Evolutionary conservation across 2,113 vertebrate genomes (phyloP), one percentile per base, ranked within the genome.

Genomic region (Thunnus maccoyii): DNA sequence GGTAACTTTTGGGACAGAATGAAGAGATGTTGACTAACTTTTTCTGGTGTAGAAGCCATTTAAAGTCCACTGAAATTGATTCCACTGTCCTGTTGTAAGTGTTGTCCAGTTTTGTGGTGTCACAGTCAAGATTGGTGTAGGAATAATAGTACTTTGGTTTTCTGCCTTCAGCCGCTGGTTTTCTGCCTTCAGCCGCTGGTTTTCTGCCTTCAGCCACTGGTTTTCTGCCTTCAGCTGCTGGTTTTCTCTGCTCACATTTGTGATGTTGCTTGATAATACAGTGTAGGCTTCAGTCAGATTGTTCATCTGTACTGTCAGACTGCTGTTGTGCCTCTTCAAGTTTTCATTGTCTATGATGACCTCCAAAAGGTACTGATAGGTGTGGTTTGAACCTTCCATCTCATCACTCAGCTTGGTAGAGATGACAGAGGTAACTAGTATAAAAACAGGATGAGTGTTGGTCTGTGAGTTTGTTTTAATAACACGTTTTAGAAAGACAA

Each of bases 351-450:
- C 15, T 6, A 16, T 25, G n/a, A 4, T 7, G 18, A 20, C 17
- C 1, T 2, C 8, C 7, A 6, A 41, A 41, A 41, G 25, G 7
- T 20, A 4, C 4, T 47, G 12, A 15, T 8, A 3, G 22, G n/a
- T n/a, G 44, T 22, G 36, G 8, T 41, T 9, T 41, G 36, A 41
- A 9, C 8, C n/a, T n/a, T 32, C 7, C 11, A 51, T 36, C 25
- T 72, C 46, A 11, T 56, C 4, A 1, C n/a, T 20, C 27, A 82
- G 30, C 18, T 56, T 70, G 27, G 41, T 4, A n/a, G 57, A 48
- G 27, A 76, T 48, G 41, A 70, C 57, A 15, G 2, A 3, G 3
- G 79, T 75, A 56, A 56, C 64, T 81, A 5, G 17, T 32, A 73
- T 27, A 66, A 67, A 32, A 46, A 22, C 41, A 64, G 2, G 14